Percentiles rank a stretch among this genome's conserved stretches.
phyloP scores from a whole-genome alignment of 2,113 vertebrate genomes.

The Mystacornis crossleyi region DNA sequence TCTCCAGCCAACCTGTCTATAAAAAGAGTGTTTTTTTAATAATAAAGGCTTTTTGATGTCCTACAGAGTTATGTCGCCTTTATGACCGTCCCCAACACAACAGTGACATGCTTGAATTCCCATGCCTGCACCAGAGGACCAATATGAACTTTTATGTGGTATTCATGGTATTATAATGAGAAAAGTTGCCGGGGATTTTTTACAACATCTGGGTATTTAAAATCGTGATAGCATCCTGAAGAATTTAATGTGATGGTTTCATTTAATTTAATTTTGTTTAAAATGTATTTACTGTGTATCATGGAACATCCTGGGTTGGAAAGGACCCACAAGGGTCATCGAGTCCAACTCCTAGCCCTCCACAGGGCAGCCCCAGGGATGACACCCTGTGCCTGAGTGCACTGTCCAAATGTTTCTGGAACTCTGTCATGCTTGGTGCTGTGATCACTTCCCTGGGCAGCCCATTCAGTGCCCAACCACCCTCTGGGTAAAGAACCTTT shows the following conservation, averaged over 20 bases:
- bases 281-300: not conserved
- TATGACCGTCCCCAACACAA: too few relatives aligned
- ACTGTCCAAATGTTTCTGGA: not conserved
- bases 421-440: not conserved
- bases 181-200: not conserved
- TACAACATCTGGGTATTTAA: not conserved
- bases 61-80: too few relatives aligned
- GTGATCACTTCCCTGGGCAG: not conserved
- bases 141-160: not conserved
- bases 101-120: not conserved
- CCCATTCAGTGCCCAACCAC: not conserved
- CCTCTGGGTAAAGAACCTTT: not conserved
- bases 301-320: not conserved
- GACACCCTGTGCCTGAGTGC: not conserved
- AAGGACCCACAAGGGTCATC: not conserved
- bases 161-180: not conserved
- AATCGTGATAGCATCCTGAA: not conserved
- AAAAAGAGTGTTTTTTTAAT: too few relatives aligned
- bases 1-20: too few relatives aligned
- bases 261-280: not conserved
- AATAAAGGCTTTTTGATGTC: too few relatives aligned
- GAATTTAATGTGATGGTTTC: not conserved
- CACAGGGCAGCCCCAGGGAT: not conserved
- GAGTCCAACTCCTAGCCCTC: not conserved
- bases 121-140: not conserved